Percentiles rank a stretch among this genome's conserved stretches.
These are phyloP conservation scores for Craterocephalus amniculus DNA, from an alignment of 2,797 vertebrate genomes.

Conservation along the genomic window DNA sequence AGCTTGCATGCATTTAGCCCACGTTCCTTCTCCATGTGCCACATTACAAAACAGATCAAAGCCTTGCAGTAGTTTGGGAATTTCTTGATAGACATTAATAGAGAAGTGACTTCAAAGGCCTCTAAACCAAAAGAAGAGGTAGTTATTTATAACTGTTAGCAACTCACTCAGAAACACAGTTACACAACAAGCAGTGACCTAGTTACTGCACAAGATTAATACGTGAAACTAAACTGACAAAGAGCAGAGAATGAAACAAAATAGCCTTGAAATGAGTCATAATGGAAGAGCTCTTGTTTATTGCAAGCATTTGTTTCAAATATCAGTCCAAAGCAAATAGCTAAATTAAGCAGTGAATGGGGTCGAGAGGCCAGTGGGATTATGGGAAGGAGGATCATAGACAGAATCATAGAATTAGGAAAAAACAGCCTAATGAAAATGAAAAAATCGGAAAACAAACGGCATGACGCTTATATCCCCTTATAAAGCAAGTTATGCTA, in stretches of 20 bases:
- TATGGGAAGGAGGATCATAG: constrained; percentile 5
- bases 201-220: constrained; percentile 65
- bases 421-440: not conserved
- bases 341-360: constrained; percentile 3
- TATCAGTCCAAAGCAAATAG: not conserved
- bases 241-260: constrained; percentile 30
- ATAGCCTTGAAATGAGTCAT: constrained; percentile 42
- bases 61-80: constrained; percentile 56
- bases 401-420: not conserved
- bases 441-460: not conserved
- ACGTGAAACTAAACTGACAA: constrained; percentile 48
- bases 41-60: constrained; percentile 57
- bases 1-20: constrained; percentile 9
- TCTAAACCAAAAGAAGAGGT: constrained; percentile 57
- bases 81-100: constrained; percentile 47
- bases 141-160: constrained; percentile 77
- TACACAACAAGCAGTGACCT: constrained; percentile 76
- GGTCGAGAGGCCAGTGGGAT: constrained; percentile 21
- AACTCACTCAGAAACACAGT: constrained; percentile 68
- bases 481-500: constrained; percentile 29
- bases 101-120: constrained; percentile 67
- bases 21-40: constrained; percentile 19
- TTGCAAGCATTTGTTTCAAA: constrained; percentile 14
- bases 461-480: constrained; percentile 8
- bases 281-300: constrained; percentile 20